Percentiles rank a stretch among this genome's conserved stretches.
Evolutionary conservation across 2,888 invertebrate species (phyloP).

Genomic region (Meandrusa payeni): DNA sequence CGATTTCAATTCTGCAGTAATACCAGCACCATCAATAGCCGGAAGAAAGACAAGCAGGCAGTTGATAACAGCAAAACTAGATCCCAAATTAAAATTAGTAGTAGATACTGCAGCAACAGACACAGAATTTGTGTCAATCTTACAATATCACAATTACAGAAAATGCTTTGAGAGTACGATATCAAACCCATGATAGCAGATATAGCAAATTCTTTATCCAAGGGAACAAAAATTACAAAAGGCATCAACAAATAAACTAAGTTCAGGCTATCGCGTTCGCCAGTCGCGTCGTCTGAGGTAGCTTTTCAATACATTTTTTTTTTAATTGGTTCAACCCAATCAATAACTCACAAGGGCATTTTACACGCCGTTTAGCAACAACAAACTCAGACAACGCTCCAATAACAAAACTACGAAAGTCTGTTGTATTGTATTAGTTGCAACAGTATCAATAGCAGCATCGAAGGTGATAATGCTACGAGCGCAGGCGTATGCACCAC

Average conservation of each 20-base stretch:
- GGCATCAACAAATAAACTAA: constrained; percentile 68
- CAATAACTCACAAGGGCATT: too few relatives aligned
- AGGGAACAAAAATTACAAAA: constrained; percentile 65
- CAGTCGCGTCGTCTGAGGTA: constrained; percentile 70
- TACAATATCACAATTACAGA: constrained; percentile 43
- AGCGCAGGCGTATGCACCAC: constrained; percentile 88
- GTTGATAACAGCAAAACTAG: constrained; percentile 39
- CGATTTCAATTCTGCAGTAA: constrained; percentile 62
- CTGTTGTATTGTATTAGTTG: constrained; percentile 64
- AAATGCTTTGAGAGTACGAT: constrained; percentile 52
- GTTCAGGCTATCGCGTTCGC: constrained; percentile 72
- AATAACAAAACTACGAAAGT: too few relatives aligned
- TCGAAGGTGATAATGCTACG: constrained; percentile 87
- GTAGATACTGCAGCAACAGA: constrained; percentile 46
- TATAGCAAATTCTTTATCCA: constrained; percentile 50
- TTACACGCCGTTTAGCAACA: constrained; percentile 72
- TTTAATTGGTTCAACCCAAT: constrained; percentile 68
- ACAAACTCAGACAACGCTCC: constrained; percentile 72
- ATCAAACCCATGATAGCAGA: constrained; percentile 46
- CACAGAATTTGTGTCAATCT: constrained; percentile 36
- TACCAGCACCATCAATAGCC: constrained; percentile 61
- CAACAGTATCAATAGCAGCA: constrained; percentile 69
- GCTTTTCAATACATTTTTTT: constrained; percentile 71
- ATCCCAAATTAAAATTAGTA: constrained; percentile 39
- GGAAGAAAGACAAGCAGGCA: constrained; percentile 46